Evolutionary conservation across 2,113 vertebrate genomes (phyloP).

Genomic region (Coreoperca whiteheadi): DNA sequence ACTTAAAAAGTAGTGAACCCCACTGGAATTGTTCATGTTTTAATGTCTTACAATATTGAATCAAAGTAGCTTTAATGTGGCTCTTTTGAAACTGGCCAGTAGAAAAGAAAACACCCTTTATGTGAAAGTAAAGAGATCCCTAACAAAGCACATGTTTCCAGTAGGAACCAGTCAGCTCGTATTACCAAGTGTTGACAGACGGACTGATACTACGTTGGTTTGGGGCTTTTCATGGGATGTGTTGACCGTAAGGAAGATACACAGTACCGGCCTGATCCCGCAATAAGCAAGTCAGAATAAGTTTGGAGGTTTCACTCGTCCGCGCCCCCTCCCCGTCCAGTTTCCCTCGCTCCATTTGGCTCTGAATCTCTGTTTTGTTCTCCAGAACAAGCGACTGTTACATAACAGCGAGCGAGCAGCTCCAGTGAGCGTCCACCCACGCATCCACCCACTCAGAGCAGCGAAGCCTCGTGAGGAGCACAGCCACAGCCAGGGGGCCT

Average conservation of each 20-base stretch:
- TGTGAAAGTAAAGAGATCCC: background rate
- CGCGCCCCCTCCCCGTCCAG: background rate
- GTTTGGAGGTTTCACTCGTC: background rate
- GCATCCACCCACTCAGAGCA: conserved; percentile 1
- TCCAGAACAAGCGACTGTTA: conserved; percentile 35
- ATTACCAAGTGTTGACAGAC: background rate
- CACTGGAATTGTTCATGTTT: too few relatives aligned
- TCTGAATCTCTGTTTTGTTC: conserved; percentile 43
- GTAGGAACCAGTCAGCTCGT: too few relatives aligned
- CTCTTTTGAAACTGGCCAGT: background rate
- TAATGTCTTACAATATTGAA: too few relatives aligned
- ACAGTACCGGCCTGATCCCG: background rate
- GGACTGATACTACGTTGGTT: background rate
- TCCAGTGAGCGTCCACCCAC: conserved; percentile 53
- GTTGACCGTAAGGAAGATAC: background rate
- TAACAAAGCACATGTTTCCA: too few relatives aligned
- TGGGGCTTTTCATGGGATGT: background rate
- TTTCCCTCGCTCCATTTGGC: conserved; percentile 26
- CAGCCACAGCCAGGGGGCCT: too few relatives aligned
- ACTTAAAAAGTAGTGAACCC: too few relatives aligned
- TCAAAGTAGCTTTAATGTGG: too few relatives aligned
- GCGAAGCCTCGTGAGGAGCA: background rate
- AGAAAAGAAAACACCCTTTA: background rate
- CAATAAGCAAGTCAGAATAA: background rate
- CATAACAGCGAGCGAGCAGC: conserved; percentile 39